A percentile compares a stretch with the other conserved stretches of the same genome.
These are phyloP conservation scores for Bicyclus anynana DNA, from an alignment of 1,140 invertebrate genomes.

Conservation along the genomic window DNA sequence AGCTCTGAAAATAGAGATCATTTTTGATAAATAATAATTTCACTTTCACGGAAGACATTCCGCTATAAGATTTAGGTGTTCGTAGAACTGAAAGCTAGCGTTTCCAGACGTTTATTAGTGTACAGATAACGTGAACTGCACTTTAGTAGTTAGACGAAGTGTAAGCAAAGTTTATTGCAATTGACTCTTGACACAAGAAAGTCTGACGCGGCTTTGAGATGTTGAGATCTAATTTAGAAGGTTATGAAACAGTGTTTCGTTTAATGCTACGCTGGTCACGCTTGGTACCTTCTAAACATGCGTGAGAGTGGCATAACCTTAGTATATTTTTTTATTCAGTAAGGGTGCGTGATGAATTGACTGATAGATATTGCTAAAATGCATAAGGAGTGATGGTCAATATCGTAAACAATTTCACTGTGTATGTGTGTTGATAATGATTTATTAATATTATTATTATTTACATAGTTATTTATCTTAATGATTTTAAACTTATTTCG, in stretches of 20 bases:
- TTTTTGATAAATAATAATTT: slow-evolving; percentile 24
- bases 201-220: not conserved
- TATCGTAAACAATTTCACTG: too few relatives aligned
- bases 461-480: too few relatives aligned
- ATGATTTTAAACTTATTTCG: too few relatives aligned
- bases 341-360: too few relatives aligned
- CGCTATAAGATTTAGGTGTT: slow-evolving; percentile 53
- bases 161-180: slow-evolving; percentile 19
- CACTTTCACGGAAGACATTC: slow-evolving; percentile 57
- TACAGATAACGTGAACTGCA: slow-evolving; percentile 28
- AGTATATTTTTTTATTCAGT: too few relatives aligned
- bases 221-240: not conserved
- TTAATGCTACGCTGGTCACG: not conserved
- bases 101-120: slow-evolving; percentile 49
- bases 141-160: slow-evolving; percentile 17
- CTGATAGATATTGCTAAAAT: too few relatives aligned
- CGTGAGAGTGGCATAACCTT: too few relatives aligned
- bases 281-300: too few relatives aligned
- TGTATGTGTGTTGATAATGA: too few relatives aligned
- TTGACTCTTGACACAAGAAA: slow-evolving; percentile 25
- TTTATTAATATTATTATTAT: too few relatives aligned
- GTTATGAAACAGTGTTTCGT: not conserved
- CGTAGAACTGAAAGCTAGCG: slow-evolving; percentile 43
- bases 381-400: too few relatives aligned
- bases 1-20: slow-evolving; percentile 26